A percentile compares a stretch with the other conserved stretches of the same genome.
These are phyloP conservation scores for Chromoteleia sp. DNA, from an alignment of 2,888 invertebrate species.

Conservation along the genomic window DNA sequence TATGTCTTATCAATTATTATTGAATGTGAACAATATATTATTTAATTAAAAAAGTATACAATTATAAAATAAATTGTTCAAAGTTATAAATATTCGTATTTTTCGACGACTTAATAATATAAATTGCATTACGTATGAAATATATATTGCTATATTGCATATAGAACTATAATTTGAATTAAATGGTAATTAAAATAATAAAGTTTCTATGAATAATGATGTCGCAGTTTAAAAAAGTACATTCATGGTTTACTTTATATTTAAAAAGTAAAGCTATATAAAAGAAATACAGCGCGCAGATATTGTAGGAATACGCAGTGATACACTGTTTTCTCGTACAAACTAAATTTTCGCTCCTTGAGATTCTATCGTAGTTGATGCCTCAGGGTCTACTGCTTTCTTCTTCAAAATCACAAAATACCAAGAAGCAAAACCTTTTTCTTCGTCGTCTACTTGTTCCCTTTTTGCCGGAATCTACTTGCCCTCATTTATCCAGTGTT, in stretches of 20 bases:
- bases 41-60: no score
- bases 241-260: constrained; percentile 1
- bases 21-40: no score
- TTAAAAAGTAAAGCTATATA: constrained; percentile 14
- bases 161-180: no score
- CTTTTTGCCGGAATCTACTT: constrained; percentile 24
- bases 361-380: constrained; percentile 41
- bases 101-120: no score
- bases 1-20: no score
- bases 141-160: no score
- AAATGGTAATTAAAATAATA: not conserved
- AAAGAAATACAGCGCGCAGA: constrained; percentile 30
- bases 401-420: constrained; percentile 51
- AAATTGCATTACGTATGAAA: no score
- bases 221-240: not conserved
- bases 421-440: constrained; percentile 42
- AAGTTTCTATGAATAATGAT: not conserved
- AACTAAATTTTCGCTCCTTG: constrained; percentile 49
- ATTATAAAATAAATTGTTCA: constrained; percentile 1
- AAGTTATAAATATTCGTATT: no score
- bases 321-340: constrained; percentile 48
- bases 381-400: constrained; percentile 34
- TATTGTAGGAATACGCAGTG: constrained; percentile 43
- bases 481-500: constrained; percentile 37
- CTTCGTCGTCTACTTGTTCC: constrained; percentile 16